Evolutionary conservation across 2,113 vertebrate genomes (phyloP), one percentile per base, ranked within the genome.

Genomic region (Microcebus tavaratra): DNA sequence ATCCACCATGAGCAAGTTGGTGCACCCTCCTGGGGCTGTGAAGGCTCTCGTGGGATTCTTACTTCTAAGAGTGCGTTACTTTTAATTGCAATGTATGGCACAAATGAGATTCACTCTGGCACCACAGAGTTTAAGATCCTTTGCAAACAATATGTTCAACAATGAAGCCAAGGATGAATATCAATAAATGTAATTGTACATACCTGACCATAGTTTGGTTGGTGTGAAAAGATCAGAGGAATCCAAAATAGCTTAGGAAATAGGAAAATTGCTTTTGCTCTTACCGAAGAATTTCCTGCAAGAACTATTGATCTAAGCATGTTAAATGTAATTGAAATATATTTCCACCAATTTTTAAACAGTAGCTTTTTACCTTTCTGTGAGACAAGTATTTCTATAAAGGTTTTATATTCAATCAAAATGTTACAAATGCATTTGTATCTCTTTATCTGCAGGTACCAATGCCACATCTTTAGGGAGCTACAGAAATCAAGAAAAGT

Each of bases 381-480:
- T 94, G 97, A 98, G 97, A 97, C 98, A 98, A 98, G 97, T 97
- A 98, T 98, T 98, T 98, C 96, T 98, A 98, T 98, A 98, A 98
- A 98, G 94, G 59, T 98, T 97, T 98, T 87, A 96, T 88, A 98
- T 97, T 98, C 93, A 97, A 82, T 98, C 93, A 95, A 97, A 97
- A 97, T 91, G 88, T 97, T 93, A 98, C 95, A 98, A 98, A 97
- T 80, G 80, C 83, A 95, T 98, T 98, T 96, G 70, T 96, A 84
- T 97, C 96, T 98, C 96, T 97, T 98, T 95, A 88, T 95, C 94
- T 97, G 93, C 75, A 97, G 86, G 95, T 95, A 96, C 92, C 70
- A 96, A 96, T 84, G 92, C 81, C 80, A 92, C 91, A 96, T 79
- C 83, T 86, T 70, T 68, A 97, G 92, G 96, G 79, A 97, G 90